Percentiles rank a stretch among this genome's conserved stretches.
Conservation (phyloP, 2,113 vertebrate genomes). For the Shinisaurus crocodilurus region DNA sequence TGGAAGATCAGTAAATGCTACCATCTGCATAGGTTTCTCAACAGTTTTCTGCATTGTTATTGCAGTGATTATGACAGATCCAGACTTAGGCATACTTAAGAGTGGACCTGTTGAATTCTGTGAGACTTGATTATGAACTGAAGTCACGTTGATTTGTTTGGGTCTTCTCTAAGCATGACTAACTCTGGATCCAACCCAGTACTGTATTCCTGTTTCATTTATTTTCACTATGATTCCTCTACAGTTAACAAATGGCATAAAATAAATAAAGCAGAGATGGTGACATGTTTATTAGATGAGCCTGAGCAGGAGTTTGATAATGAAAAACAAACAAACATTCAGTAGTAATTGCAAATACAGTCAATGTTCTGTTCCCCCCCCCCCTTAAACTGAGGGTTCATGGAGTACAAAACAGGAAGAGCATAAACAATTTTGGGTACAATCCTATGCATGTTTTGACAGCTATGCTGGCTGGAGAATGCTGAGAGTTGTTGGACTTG, state of each 20-base stretch:
- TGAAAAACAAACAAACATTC: no score
- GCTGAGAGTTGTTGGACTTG: no score
- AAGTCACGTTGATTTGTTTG: no score
- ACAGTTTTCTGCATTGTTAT: background rate
- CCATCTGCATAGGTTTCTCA: background rate
- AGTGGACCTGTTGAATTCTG: no score
- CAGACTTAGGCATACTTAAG: no score
- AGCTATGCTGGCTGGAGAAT: background rate
- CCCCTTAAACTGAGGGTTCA: background rate
- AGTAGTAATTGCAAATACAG: background rate
- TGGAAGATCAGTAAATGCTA: conserved; percentile 58
- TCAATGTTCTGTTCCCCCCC: background rate
- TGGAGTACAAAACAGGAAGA: background rate
- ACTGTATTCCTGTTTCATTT: no score
- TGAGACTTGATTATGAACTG: no score
- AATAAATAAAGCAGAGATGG: background rate
- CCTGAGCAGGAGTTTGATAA: background rate
- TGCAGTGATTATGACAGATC: background rate
- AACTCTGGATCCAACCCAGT: no score
- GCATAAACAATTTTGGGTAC: background rate
- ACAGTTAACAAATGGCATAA: background rate
- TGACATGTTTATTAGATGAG: background rate
- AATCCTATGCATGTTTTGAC: no score
- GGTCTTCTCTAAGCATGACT: no score
- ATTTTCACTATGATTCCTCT: background rate